Evolutionary conservation across 1,140 invertebrate species (phyloP).

Genomic region (Rhyzopertha dominica): DNA sequence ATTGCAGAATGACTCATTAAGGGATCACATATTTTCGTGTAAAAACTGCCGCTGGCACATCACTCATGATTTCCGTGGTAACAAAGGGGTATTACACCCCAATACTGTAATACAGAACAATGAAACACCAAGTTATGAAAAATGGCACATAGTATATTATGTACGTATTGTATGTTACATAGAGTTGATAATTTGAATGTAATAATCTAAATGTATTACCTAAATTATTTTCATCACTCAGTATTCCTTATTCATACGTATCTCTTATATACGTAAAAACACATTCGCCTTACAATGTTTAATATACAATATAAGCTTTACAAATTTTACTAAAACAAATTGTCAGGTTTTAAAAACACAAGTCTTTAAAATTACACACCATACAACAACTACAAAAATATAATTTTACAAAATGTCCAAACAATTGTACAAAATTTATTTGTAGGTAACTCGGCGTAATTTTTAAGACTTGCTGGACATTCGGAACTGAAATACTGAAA

Average conservation of each 20-base stretch:
- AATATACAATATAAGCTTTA: conserved; percentile 42
- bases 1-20: too few species aligned
- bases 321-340: conserved; percentile 30
- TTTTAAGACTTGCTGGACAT: conserved; percentile 21
- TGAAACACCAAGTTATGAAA: conserved; percentile 35
- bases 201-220: conserved; percentile 44
- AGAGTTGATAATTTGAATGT: conserved; percentile 46
- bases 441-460: conserved; percentile 27
- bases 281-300: conserved; percentile 44
- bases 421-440: conserved; percentile 35
- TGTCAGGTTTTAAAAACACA: conserved; percentile 11
- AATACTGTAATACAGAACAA: too few species aligned
- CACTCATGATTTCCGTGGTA: too few species aligned
- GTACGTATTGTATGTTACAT: conserved; percentile 49
- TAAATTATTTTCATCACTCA: conserved; percentile 46
- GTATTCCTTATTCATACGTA: conserved; percentile 45
- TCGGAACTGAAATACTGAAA: too few species aligned
- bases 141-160: conserved; percentile 49
- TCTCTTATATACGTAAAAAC: conserved; percentile 45
- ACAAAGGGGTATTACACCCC: too few species aligned
- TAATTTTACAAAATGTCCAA: conserved; percentile 37
- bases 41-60: too few species aligned
- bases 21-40: too few species aligned
- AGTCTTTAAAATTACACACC: conserved; percentile 25
- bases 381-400: conserved; percentile 38